Conservation (phyloP, 35 echinoderm and acorn worm species). For the Apostichopus californicus region DNA sequence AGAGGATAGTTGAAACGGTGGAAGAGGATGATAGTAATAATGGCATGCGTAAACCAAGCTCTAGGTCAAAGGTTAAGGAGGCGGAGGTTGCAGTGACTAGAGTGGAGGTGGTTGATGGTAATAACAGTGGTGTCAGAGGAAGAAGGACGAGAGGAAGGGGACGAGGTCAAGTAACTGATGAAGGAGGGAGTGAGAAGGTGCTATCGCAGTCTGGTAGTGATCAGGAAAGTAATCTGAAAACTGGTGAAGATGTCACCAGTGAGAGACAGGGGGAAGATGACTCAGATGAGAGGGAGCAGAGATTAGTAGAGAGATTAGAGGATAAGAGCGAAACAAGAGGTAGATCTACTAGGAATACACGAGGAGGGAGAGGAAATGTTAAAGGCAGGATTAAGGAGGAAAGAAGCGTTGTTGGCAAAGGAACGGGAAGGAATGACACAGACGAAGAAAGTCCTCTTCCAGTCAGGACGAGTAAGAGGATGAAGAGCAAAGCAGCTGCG, state of each 20-base stretch:
- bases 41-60: not conserved
- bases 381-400: not conserved
- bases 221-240: not conserved
- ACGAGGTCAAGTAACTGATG: not conserved
- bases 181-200: not conserved
- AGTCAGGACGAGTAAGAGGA: conserved; percentile 2
- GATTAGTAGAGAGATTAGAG: not conserved
- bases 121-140: not conserved
- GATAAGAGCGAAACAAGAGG: no score
- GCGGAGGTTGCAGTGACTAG: not conserved
- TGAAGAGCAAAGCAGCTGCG: not conserved
- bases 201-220: not conserved
- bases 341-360: not conserved
- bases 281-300: not conserved
- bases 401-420: not conserved
- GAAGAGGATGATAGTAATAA: conserved; percentile 9
- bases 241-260: not conserved
- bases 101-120: not conserved
- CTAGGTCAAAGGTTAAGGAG: conserved; percentile 21
- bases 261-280: not conserved
- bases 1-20: not conserved
- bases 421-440: not conserved
- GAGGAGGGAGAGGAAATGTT: not conserved
- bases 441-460: no score
- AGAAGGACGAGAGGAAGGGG: not conserved